Evolutionary conservation across 2,888 invertebrate species (phyloP), one percentile per base, ranked within the genome.

Genomic region (Acrobasis repandana): DNA sequence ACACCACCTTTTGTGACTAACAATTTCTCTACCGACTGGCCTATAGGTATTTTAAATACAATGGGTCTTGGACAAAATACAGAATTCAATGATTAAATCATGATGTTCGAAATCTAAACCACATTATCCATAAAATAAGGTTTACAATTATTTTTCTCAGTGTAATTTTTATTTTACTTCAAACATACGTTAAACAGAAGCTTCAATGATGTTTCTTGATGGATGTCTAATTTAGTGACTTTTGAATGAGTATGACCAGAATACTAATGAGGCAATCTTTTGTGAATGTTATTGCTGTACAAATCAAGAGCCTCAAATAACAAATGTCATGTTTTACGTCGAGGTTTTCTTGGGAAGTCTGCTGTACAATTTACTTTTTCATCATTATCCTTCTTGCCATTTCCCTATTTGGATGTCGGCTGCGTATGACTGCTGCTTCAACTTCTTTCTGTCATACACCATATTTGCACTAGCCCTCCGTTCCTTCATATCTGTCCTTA

Each of bases 211-310:
- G 47, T 58, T 51, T 51, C 56, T 56, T 60, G 62, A 61, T 60
- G 64, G 62, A 67, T 60, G 61, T 58, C 65, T 56, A 61, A 67
- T 63, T 64, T 63, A 48, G 60, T 54, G 58, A 61, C 54, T 63
- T 59, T 46, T 33, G 51, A 16, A 58, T 60, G 58, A 61, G 59
- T 58, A 61, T 56, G 63, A 38, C 47, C 43, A 15, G 64, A 63
- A 64, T 66, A 62, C 63, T 59, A 60, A 66, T 66, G 10, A 56
- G 15, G 15, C 11, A 20, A 56, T 56, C 18, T 18, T 56, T 56
- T 38, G 38, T 56, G 9, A 9, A 38, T 56, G 38, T 38, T 14
- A 38, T 56, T 11, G 28, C 11, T 50, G 28, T 56, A 36, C 52
- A 33, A 36, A 49, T 15, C 6, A 18, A 34, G 52, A 52, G 52